phyloP scores from a whole-genome alignment of 2,797 vertebrate species.

The Chaetophractus vellerosus region DNA sequence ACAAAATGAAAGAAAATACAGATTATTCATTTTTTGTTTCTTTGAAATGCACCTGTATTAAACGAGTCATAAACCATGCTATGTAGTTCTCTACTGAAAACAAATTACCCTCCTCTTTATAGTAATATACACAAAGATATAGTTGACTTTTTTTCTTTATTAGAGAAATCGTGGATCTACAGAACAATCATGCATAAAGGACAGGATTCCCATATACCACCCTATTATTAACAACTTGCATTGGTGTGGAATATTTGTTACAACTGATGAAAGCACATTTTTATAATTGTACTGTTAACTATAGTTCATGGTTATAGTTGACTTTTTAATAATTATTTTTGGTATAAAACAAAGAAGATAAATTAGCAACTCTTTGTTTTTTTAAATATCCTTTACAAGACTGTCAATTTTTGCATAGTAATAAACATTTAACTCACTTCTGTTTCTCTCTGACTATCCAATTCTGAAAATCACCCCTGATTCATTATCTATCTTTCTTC shows the following conservation, averaged over 20 bases:
- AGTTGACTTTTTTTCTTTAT: neutral
- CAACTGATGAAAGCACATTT: too few relatives aligned
- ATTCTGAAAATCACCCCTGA: slow-evolving; percentile 33
- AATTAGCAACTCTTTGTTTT: slow-evolving; percentile 34
- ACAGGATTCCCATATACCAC: too few relatives aligned
- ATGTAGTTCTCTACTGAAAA: slow-evolving; percentile 15
- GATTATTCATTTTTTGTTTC: neutral
- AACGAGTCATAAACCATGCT: slow-evolving; percentile 37
- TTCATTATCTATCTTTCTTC: neutral
- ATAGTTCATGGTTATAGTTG: neutral
- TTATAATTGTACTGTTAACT: too few relatives aligned
- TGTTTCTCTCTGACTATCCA: slow-evolving; percentile 26
- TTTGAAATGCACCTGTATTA: slow-evolving; percentile 47
- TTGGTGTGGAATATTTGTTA: too few relatives aligned
- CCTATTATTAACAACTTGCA: too few relatives aligned
- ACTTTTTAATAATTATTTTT: slow-evolving; percentile 40
- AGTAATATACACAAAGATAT: slow-evolving; percentile 12
- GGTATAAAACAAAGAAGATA: neutral
- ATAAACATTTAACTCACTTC: neutral
- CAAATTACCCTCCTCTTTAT: neutral
- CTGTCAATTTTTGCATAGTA: neutral
- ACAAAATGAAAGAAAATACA: slow-evolving; percentile 45
- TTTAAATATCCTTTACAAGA: slow-evolving; percentile 15
- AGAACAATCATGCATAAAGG: too few relatives aligned
- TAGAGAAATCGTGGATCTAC: too few relatives aligned